Evolutionary conservation across 92 coral and sea anemone species (phyloP).

Genomic region (Hydrozoanthus gracilis): DNA sequence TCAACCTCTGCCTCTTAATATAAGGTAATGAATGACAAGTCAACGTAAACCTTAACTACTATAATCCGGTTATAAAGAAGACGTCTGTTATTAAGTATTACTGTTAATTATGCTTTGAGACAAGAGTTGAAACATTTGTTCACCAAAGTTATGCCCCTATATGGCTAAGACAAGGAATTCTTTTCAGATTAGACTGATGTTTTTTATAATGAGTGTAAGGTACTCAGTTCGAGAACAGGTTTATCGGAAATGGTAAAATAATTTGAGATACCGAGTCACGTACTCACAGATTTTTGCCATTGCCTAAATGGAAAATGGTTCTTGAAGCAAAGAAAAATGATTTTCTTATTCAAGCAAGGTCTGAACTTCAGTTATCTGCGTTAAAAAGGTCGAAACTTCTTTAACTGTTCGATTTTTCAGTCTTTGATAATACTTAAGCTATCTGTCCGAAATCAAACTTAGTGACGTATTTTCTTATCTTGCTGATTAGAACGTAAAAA

Average conservation of each 20-base stretch:
- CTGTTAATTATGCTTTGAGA: not conserved
- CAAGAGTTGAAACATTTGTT: not conserved
- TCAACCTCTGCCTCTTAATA: no score
- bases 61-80: not conserved
- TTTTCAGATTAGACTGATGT: conserved; percentile 19
- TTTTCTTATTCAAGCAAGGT: no score
- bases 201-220: not conserved
- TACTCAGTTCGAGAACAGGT: not conserved
- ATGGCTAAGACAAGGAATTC: conserved; percentile 10
- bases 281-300: not conserved
- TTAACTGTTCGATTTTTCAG: no score
- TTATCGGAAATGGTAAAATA: not conserved
- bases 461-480: no score
- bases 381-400: no score
- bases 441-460: no score
- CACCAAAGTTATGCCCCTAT: conserved; percentile 19
- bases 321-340: no score
- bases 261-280: conserved; percentile 17
- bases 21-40: no score
- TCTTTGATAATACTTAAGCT: no score
- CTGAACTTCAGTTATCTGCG: no score
- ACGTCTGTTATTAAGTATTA: no score
- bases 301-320: not conserved
- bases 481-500: no score
- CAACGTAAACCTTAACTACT: not conserved